Percentiles rank a stretch among this genome's conserved stretches.
These are phyloP conservation scores for Athalia rosae DNA, from an alignment of 2,888 invertebrate species.

Conservation along the genomic window DNA sequence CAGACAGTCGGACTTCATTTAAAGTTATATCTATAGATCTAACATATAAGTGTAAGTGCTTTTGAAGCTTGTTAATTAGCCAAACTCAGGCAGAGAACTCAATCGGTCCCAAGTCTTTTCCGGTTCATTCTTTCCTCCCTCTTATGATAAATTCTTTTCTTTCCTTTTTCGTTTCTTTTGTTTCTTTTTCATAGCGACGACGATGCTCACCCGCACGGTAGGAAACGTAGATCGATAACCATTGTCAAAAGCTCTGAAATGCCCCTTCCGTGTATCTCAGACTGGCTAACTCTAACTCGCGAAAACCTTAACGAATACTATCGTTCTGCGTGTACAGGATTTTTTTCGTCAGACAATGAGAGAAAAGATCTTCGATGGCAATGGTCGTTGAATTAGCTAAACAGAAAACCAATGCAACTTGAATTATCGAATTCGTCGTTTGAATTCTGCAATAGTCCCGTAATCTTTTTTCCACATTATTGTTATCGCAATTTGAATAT, in stretches of 20 bases:
- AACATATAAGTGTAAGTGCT: conserved; percentile 23
- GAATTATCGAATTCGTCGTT: too few relatives aligned
- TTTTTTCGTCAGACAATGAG: not conserved
- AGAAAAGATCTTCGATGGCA: not conserved
- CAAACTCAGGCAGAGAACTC: conserved; percentile 20
- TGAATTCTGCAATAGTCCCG: too few relatives aligned
- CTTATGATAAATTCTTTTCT: conserved; percentile 8
- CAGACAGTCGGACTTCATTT: not conserved
- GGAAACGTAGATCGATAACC: conserved; percentile 27
- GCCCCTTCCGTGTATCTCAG: conserved; percentile 19
- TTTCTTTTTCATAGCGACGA: too few relatives aligned
- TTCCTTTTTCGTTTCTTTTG: not conserved
- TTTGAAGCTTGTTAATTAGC: conserved; percentile 34
- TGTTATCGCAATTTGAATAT: too few relatives aligned
- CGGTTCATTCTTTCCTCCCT: conserved; percentile 23
- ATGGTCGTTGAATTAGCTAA: not conserved
- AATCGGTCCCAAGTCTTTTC: conserved; percentile 19
- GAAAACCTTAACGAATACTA: conserved; percentile 10
- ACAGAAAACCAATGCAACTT: too few relatives aligned
- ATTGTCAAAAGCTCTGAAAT: conserved; percentile 34
- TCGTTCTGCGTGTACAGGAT: not conserved
- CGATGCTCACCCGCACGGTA: conserved; percentile 7
- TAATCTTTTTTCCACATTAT: too few relatives aligned
- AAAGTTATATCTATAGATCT: conserved; percentile 17
- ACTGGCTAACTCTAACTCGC: conserved; percentile 13